Conservation (phyloP, 1,140 invertebrate genomes). For the Centruroides sculpturatus region DNA sequence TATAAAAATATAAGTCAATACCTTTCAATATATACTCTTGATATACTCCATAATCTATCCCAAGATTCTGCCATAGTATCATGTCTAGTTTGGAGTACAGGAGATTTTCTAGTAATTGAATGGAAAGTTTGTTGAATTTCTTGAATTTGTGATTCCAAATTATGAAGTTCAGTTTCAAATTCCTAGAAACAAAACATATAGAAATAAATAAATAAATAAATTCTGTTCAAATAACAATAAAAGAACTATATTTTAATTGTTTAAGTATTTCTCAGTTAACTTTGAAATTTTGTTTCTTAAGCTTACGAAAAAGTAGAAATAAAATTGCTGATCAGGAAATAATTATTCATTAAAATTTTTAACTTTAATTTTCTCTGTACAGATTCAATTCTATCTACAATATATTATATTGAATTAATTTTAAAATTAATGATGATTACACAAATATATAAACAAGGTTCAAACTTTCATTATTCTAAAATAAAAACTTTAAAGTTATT, state of each 20-base stretch:
- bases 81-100: constrained; percentile 72
- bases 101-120: constrained; percentile 50
- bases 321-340: too few species aligned
- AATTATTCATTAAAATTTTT: too few species aligned
- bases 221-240: not conserved
- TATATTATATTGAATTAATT: too few species aligned
- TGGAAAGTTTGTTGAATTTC: constrained; percentile 30
- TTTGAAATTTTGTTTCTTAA: too few species aligned
- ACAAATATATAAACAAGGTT: too few species aligned
- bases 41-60: constrained; percentile 75
- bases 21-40: constrained; percentile 71
- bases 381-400: too few species aligned
- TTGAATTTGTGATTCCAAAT: constrained; percentile 57
- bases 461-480: too few species aligned
- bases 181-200: constrained; percentile 20
- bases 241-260: too few species aligned
- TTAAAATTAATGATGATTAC: too few species aligned
- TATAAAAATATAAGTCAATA: constrained; percentile 12
- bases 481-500: too few species aligned
- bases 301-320: not conserved
- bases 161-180: constrained; percentile 35
- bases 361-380: too few species aligned
- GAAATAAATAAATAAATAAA: constrained; percentile 4
- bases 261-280: too few species aligned
- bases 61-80: constrained; percentile 73